These are phyloP conservation scores for Brevimyrus niger DNA, from an alignment of 2,113 vertebrate genomes.

Conservation along the genomic window DNA sequence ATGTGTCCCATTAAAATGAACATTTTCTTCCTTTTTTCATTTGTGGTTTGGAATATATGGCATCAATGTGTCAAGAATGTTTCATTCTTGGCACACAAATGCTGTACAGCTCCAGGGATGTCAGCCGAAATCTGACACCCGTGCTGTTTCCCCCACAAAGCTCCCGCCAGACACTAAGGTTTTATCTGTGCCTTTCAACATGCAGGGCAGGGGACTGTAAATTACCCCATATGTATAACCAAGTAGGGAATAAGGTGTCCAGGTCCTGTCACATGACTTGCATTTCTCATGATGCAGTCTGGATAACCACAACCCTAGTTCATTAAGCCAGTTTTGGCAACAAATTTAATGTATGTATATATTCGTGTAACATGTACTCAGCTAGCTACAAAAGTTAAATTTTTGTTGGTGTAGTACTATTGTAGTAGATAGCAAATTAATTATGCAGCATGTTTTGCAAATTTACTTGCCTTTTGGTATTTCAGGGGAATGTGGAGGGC, in stretches of 20 bases:
- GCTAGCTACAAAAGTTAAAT: not conserved
- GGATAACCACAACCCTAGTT: not conserved
- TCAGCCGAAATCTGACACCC: not conserved
- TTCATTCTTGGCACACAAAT: not conserved
- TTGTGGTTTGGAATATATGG: not conserved
- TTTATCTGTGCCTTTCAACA: not conserved
- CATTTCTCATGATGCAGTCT: not conserved
- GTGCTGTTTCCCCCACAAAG: not conserved
- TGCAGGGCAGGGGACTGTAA: not conserved
- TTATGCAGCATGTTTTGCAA: not conserved
- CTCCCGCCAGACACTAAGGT: not conserved
- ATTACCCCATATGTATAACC: not conserved
- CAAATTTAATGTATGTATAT: not conserved
- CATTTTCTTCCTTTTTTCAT: not conserved
- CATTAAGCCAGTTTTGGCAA: not conserved
- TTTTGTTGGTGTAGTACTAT: not conserved
- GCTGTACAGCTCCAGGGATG: not conserved
- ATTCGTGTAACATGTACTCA: not conserved
- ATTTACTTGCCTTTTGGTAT: not conserved
- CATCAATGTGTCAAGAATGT: not conserved
- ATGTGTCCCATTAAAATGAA: not conserved
- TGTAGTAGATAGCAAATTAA: not conserved
- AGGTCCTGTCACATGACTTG: not conserved
- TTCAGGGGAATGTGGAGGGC: not conserved
- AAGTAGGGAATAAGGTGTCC: not conserved